Percentiles rank a stretch among this genome's conserved stretches.
Conservation (phyloP, 1,140 invertebrate genomes). For the Drepana arcuata region DNA sequence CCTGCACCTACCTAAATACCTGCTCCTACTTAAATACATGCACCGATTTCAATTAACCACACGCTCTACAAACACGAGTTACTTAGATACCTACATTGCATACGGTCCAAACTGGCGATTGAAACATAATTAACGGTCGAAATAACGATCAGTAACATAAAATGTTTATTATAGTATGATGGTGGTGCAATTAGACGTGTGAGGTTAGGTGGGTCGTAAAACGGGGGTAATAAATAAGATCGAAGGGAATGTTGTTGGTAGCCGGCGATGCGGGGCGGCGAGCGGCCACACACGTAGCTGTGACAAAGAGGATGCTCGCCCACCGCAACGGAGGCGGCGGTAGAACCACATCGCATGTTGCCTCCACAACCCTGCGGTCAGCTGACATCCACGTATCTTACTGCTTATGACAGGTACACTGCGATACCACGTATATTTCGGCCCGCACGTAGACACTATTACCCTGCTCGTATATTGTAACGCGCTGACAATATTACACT, state of each 20-base stretch:
- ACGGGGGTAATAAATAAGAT: conserved; percentile 19
- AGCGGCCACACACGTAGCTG: conserved; percentile 20
- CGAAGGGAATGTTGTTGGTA: conserved; percentile 13
- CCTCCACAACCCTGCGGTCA: conserved; percentile 17
- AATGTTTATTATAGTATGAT: conserved; percentile 13
- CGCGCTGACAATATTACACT: too few relatives aligned
- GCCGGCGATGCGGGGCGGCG: conserved; percentile 14
- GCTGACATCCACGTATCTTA: conserved; percentile 9
- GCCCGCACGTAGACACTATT: too few relatives aligned
- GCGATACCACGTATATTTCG: too few relatives aligned
- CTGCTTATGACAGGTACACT: conserved; percentile 18
- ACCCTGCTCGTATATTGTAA: too few relatives aligned
- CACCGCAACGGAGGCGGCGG: background rate
- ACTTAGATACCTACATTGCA: too few relatives aligned
- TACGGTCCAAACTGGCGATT: too few relatives aligned
- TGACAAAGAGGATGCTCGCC: background rate
- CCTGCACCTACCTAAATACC: too few relatives aligned
- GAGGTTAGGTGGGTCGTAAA: conserved; percentile 24
- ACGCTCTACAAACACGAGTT: too few relatives aligned
- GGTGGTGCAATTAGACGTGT: conserved; percentile 21
- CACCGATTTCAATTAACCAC: conserved; percentile 53
- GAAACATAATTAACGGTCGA: conserved; percentile 22
- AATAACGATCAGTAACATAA: conserved; percentile 18
- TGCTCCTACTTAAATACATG: conserved; percentile 55
- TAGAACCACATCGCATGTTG: too few relatives aligned